These are phyloP conservation scores for Vimba vimba DNA, from an alignment of 2,113 vertebrate genomes.

Conservation along the genomic window DNA sequence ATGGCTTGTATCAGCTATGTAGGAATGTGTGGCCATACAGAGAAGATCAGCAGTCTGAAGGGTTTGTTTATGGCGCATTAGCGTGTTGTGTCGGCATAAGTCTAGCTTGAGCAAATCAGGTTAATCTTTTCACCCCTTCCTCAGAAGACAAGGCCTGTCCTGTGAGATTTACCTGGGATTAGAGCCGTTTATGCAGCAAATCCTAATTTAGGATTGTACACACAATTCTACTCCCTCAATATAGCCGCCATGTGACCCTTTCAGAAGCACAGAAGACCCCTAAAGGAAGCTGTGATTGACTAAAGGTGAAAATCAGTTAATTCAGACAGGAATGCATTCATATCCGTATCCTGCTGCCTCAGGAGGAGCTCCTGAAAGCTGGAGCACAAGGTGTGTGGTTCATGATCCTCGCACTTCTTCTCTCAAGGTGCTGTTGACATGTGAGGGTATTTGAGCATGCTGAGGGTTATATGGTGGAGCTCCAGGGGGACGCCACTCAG, in stretches of 20 bases:
- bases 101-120: slow-evolving; percentile 6
- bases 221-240: not conserved
- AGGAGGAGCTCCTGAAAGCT: not conserved
- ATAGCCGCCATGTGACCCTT: not conserved
- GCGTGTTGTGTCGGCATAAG: not conserved
- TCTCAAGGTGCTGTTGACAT: slow-evolving; percentile 41
- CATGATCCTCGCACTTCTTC: slow-evolving; percentile 11
- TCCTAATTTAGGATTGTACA: not conserved
- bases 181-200: slow-evolving; percentile 23
- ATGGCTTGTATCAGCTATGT: not conserved
- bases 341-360: slow-evolving; percentile 53
- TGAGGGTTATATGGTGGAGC: slow-evolving; percentile 51
- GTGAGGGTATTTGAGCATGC: slow-evolving; percentile 30
- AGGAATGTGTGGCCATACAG: not conserved
- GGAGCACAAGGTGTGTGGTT: slow-evolving; percentile 43
- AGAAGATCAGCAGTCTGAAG: not conserved
- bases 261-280: not conserved
- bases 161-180: slow-evolving; percentile 17
- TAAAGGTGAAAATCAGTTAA: slow-evolving; percentile 59
- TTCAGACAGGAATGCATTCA: slow-evolving; percentile 51
- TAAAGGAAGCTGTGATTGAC: slow-evolving; percentile 33
- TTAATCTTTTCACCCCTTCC: slow-evolving; percentile 34
- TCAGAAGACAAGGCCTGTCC: not conserved
- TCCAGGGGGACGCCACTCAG: slow-evolving; percentile 52
- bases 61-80: slow-evolving; percentile 21